A percentile compares a stretch with the other conserved stretches of the same genome.
Evolutionary conservation across 1,140 invertebrate species (phyloP).

Genomic region (Manduca sexta): DNA sequence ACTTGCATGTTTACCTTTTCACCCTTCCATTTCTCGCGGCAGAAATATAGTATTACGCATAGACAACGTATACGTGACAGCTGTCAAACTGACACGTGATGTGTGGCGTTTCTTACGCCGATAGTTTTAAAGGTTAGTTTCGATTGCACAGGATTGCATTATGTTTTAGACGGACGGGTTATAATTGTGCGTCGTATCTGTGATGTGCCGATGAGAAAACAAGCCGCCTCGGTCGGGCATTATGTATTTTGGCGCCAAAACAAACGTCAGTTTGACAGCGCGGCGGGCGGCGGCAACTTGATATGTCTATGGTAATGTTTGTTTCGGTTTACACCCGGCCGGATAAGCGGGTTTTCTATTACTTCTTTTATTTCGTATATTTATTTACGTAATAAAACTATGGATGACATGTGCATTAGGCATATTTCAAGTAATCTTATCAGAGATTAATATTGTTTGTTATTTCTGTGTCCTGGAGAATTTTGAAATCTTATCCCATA

Average conservation of each 20-base stretch:
- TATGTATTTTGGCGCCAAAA: conserved; percentile 72
- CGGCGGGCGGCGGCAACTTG: conserved; percentile 65
- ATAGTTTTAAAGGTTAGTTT: conserved; percentile 32
- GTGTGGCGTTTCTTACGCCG: conserved; percentile 14
- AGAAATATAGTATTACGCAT: conserved; percentile 69
- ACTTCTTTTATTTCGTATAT: conserved; percentile 30
- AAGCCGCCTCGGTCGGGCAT: conserved; percentile 40
- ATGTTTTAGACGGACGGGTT: conserved; percentile 29
- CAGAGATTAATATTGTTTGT: too few species aligned
- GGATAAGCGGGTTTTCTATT: conserved; percentile 64
- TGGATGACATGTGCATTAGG: too few species aligned
- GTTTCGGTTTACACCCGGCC: conserved; percentile 53
- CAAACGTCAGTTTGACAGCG: conserved; percentile 65
- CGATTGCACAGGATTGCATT: conserved; percentile 7
- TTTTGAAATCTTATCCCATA: too few species aligned
- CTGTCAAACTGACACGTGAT: conserved; percentile 12
- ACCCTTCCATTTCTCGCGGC: conserved; percentile 63
- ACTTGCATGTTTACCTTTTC: conserved; percentile 65
- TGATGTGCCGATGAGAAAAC: conserved; percentile 66
- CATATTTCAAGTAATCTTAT: too few species aligned
- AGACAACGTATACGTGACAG: conserved; percentile 35
- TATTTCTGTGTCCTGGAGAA: too few species aligned
- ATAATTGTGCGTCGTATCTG: conserved; percentile 44
- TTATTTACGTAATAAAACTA: not conserved
- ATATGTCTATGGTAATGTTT: conserved; percentile 62